A percentile compares a stretch with the other conserved stretches of the same genome.
phyloP scores from a whole-genome alignment of 2,888 invertebrate species.

The Nomada fucata region DNA sequence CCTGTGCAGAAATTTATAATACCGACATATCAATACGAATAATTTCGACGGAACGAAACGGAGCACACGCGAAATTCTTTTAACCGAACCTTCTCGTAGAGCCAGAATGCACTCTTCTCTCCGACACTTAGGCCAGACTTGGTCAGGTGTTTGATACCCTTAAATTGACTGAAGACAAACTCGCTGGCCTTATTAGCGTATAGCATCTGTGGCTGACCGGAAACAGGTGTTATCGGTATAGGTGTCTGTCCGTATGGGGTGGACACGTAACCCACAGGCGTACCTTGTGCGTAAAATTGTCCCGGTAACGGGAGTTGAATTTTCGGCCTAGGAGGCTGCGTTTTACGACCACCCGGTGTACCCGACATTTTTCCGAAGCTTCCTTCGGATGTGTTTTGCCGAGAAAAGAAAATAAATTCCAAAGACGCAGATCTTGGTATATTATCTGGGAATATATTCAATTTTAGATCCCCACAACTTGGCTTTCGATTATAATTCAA shows the following conservation, averaged over 20 bases:
- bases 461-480: no score
- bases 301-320: conserved; percentile 81
- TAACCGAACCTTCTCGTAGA: conserved; percentile 89
- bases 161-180: conserved; percentile 92
- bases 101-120: conserved; percentile 92
- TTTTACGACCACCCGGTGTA: conserved; percentile 70
- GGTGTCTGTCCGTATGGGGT: conserved; percentile 80
- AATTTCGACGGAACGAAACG: neutral
- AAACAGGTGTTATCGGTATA: conserved; percentile 82
- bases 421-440: no score
- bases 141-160: conserved; percentile 91
- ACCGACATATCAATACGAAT: conserved; percentile 9
- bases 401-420: neutral
- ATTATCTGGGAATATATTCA: no score
- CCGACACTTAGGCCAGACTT: conserved; percentile 93
- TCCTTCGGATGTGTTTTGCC: neutral
- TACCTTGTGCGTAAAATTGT: conserved; percentile 78
- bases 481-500: neutral
- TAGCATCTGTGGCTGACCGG: conserved; percentile 78
- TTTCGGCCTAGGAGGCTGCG: conserved; percentile 77
- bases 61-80: conserved; percentile 10
- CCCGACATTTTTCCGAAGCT: conserved; percentile 71
- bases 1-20: conserved; percentile 72
- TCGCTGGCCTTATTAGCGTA: conserved; percentile 90
- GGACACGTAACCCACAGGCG: conserved; percentile 76